Percentiles rank a stretch among this genome's conserved stretches.
Evolutionary conservation across 23 tunicate genomes (phyloP).

Genomic region (Aplidium turbinatum): DNA sequence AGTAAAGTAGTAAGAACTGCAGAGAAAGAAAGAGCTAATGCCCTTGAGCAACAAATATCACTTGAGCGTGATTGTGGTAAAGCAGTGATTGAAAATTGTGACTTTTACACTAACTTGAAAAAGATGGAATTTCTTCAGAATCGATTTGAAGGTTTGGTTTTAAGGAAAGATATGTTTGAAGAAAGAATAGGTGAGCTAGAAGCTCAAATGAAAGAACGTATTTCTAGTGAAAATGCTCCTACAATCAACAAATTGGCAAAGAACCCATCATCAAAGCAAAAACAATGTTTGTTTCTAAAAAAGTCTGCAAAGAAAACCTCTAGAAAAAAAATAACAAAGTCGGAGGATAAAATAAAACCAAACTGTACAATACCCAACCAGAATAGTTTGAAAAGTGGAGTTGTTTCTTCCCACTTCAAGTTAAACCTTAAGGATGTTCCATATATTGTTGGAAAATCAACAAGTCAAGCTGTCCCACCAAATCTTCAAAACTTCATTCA

Average conservation of each 20-base stretch:
- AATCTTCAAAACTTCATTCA: slow-evolving; percentile 69
- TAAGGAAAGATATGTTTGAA: slow-evolving; percentile 44
- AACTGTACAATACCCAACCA: slow-evolving; percentile 9
- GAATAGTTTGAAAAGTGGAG: too few species aligned
- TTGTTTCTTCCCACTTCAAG: slow-evolving; percentile 67
- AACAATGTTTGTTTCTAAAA: too few species aligned
- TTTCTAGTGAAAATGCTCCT: slow-evolving; percentile 22
- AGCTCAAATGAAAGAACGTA: slow-evolving; percentile 61
- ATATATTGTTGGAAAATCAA: slow-evolving; percentile 76
- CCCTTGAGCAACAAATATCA: slow-evolving; percentile 75
- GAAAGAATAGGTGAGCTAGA: slow-evolving; percentile 55
- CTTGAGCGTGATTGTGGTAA: slow-evolving; percentile 76
- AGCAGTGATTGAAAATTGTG: slow-evolving; percentile 58
- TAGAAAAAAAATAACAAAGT: slow-evolving; percentile 10
- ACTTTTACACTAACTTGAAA: slow-evolving; percentile 43
- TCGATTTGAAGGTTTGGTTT: slow-evolving; percentile 37
- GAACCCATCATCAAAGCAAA: slow-evolving; percentile 20
- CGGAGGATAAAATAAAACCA: too few species aligned
- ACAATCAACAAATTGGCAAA: neutral
- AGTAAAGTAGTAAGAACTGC: slow-evolving; percentile 71
- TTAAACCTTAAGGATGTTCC: slow-evolving; percentile 84
- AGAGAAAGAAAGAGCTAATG: slow-evolving; percentile 75
- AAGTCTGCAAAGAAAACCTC: neutral
- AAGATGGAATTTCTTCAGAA: slow-evolving; percentile 37
- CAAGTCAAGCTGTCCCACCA: slow-evolving; percentile 93